Percentiles rank a stretch among this genome's conserved stretches.
phyloP scores from a whole-genome alignment of 23 tunicate species.

The Botrylloides violaceus region DNA sequence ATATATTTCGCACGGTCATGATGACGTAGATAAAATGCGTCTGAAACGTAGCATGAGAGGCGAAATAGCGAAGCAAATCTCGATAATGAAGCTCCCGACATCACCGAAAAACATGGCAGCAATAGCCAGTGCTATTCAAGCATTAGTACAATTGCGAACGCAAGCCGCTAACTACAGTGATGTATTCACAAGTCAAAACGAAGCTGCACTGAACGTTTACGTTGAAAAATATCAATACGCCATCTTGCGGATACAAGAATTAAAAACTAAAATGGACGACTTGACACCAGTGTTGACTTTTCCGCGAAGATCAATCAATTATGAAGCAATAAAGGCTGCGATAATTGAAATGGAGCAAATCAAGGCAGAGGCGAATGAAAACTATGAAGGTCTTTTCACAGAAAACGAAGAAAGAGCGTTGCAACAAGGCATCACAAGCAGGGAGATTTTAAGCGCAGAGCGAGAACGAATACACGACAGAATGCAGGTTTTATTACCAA shows the following conservation, averaged over 20 bases:
- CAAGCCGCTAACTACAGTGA: background rate
- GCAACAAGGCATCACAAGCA: background rate
- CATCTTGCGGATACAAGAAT: background rate
- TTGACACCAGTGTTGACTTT: background rate
- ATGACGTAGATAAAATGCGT: background rate
- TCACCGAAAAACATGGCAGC: background rate
- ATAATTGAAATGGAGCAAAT: background rate
- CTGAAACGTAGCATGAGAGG: slow-evolving; percentile 7
- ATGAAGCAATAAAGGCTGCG: background rate
- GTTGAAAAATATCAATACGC: background rate
- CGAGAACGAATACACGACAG: background rate
- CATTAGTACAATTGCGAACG: background rate
- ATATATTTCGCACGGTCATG: background rate
- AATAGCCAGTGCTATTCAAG: background rate
- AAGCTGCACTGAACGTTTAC: background rate
- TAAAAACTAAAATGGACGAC: slow-evolving; percentile 1
- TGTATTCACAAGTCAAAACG: slow-evolving; percentile 5
- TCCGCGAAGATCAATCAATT: slow-evolving; percentile 4
- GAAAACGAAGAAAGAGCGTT: slow-evolving; percentile 4
- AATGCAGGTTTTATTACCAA: background rate
- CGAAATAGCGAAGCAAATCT: slow-evolving; percentile 6
- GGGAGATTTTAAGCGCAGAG: background rate
- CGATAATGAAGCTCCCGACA: slow-evolving; percentile 1
- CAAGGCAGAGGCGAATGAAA: background rate
- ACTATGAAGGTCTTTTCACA: background rate